phyloP scores from a whole-genome alignment of 2,888 invertebrate species.

The Diploptera punctata region DNA sequence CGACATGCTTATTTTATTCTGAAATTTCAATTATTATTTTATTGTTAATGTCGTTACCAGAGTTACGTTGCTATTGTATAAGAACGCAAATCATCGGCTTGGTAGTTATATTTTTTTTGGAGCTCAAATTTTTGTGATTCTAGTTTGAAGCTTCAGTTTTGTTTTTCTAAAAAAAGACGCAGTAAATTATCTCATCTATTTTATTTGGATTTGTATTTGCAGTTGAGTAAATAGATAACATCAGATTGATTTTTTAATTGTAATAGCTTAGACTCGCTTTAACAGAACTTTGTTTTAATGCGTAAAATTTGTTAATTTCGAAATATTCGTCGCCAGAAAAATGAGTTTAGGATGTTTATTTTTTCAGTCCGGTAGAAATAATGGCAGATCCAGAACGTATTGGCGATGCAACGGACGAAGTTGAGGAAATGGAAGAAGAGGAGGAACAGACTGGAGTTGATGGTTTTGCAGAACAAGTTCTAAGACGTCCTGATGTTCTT shows the following conservation, averaged over 20 bases:
- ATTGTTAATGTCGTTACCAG: background rate
- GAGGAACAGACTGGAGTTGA: constrained; percentile 56
- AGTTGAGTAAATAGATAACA: too few relatives aligned
- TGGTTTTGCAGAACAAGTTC: constrained; percentile 58
- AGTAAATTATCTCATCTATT: background rate
- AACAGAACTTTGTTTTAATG: too few relatives aligned
- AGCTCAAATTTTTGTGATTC: too few relatives aligned
- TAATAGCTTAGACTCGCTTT: too few relatives aligned
- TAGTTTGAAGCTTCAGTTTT: background rate
- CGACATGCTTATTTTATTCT: constrained; percentile 19
- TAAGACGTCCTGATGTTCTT: constrained; percentile 62
- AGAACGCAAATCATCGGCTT: too few relatives aligned
- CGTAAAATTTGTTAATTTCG: too few relatives aligned
- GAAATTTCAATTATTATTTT: background rate
- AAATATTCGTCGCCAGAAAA: background rate
- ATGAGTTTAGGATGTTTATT: background rate
- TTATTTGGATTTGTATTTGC: background rate
- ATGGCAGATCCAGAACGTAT: constrained; percentile 61
- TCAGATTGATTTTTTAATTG: too few relatives aligned
- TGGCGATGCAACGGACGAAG: constrained; percentile 68
- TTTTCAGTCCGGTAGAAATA: constrained; percentile 29
- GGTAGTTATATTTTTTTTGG: too few relatives aligned
- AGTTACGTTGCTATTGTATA: too few relatives aligned
- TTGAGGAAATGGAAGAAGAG: constrained; percentile 72
- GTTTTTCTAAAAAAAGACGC: constrained; percentile 5